Evolutionary conservation across 2,113 vertebrate species (phyloP).

Genomic region (Illadopsis cleaveri): DNA sequence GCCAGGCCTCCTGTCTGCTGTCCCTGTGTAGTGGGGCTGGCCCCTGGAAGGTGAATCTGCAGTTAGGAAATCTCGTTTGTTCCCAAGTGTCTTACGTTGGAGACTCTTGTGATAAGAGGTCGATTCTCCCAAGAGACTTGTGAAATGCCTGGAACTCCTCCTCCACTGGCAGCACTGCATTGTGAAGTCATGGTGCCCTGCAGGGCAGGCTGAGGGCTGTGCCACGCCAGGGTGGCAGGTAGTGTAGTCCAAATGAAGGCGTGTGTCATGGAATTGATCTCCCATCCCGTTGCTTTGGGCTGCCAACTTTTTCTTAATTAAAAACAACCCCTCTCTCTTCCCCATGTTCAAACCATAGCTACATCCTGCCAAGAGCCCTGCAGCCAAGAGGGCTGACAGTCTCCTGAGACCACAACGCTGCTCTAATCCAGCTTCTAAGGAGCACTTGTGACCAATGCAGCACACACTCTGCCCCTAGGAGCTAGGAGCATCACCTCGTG

Average conservation of each 20-base stretch:
- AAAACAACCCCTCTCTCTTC: constrained; percentile 76
- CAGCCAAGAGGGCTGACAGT: constrained; percentile 74
- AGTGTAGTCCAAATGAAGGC: constrained; percentile 11
- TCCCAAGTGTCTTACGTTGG: background rate
- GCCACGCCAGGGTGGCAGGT: constrained; percentile 5
- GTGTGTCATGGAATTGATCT: constrained; percentile 68
- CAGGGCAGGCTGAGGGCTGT: constrained; percentile 33
- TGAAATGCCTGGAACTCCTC: background rate
- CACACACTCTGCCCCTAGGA: constrained; percentile 73
- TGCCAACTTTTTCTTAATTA: constrained; percentile 65
- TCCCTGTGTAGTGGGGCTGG: background rate
- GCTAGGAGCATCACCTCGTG: constrained; percentile 76
- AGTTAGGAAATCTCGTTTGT: background rate
- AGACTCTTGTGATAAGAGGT: background rate
- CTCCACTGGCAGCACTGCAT: background rate
- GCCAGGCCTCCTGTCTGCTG: background rate
- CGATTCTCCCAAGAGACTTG: background rate
- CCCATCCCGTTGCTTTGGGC: constrained; percentile 74
- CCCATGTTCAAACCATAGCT: constrained; percentile 74
- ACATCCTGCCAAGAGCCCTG: constrained; percentile 75
- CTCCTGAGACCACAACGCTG: constrained; percentile 75
- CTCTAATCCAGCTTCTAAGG: constrained; percentile 75
- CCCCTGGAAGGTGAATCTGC: background rate
- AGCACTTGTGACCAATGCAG: constrained; percentile 72
- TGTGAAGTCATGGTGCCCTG: background rate